These are phyloP conservation scores for Patella ulyssiponensis DNA, from an alignment of 2,888 invertebrate genomes.

Conservation along the genomic window DNA sequence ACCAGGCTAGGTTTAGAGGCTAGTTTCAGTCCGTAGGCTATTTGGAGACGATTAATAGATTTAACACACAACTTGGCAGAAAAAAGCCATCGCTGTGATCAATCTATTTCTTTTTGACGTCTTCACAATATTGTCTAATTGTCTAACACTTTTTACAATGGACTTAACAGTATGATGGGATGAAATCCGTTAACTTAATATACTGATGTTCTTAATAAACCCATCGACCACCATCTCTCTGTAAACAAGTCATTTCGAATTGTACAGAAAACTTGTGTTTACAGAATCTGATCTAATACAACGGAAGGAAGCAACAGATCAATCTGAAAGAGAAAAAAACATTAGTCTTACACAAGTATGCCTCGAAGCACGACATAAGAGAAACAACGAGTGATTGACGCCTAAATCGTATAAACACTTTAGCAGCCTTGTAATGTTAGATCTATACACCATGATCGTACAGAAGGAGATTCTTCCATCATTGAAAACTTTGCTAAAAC, in stretches of 20 bases:
- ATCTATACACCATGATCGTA: too few relatives aligned
- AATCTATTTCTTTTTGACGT: slow-evolving; percentile 4
- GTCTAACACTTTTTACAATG: background rate
- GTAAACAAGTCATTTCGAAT: too few relatives aligned
- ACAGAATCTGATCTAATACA: background rate
- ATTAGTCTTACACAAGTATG: background rate
- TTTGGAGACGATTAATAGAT: slow-evolving; percentile 25
- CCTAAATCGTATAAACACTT: slow-evolving; percentile 5
- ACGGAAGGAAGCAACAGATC: slow-evolving; percentile 11
- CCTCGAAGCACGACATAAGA: background rate
- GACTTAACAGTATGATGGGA: too few relatives aligned
- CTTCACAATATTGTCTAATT: background rate
- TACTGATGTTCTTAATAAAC: too few relatives aligned
- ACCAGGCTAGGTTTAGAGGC: background rate
- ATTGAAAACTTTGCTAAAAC: too few relatives aligned
- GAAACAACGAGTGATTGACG: slow-evolving; percentile 6
- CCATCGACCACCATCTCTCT: too few relatives aligned
- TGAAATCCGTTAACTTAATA: too few relatives aligned
- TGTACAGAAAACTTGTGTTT: background rate
- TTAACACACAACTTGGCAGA: slow-evolving; percentile 22
- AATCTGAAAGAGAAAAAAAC: slow-evolving; percentile 13
- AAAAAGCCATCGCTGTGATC: background rate
- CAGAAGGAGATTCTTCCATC: too few relatives aligned
- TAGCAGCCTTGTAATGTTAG: background rate
- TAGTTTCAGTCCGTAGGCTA: slow-evolving; percentile 17